Evolutionary conservation across 2,797 vertebrate species (phyloP).

Genomic region (Xerus rutilus): DNA sequence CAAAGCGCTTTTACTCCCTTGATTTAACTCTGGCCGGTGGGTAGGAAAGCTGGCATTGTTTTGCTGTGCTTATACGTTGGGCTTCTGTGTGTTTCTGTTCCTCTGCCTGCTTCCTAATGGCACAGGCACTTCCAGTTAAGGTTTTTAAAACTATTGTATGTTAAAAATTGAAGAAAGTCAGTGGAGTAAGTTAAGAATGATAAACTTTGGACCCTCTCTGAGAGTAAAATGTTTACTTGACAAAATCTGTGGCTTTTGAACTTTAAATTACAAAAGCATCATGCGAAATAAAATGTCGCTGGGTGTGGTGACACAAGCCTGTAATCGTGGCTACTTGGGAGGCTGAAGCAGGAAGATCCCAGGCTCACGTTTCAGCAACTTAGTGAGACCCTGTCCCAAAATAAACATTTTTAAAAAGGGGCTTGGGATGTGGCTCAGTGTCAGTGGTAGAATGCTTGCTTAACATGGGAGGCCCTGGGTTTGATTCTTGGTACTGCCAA

Average conservation of each 20-base stretch:
- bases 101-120: background rate
- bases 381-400: too few species aligned
- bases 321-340: too few species aligned
- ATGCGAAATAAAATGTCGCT: background rate
- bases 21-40: background rate
- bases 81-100: background rate
- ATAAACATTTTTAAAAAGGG: too few species aligned
- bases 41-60: constrained; percentile 10
- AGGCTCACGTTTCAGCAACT: too few species aligned
- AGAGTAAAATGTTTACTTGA: constrained; percentile 48
- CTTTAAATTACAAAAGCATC: constrained; percentile 24
- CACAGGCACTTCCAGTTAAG: background rate
- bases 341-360: too few species aligned
- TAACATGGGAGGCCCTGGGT: too few species aligned
- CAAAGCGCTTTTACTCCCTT: background rate
- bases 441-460: too few species aligned
- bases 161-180: constrained; percentile 65
- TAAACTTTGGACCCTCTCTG: constrained; percentile 13
- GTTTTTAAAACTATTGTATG: background rate
- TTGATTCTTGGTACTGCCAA: too few species aligned
- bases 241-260: constrained; percentile 52
- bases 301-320: too few species aligned
- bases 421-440: too few species aligned
- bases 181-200: constrained; percentile 25
- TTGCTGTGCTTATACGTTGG: background rate